phyloP scores from a whole-genome alignment of 2,113 vertebrate genomes.

The Pseudorectes ferrugineus region DNA sequence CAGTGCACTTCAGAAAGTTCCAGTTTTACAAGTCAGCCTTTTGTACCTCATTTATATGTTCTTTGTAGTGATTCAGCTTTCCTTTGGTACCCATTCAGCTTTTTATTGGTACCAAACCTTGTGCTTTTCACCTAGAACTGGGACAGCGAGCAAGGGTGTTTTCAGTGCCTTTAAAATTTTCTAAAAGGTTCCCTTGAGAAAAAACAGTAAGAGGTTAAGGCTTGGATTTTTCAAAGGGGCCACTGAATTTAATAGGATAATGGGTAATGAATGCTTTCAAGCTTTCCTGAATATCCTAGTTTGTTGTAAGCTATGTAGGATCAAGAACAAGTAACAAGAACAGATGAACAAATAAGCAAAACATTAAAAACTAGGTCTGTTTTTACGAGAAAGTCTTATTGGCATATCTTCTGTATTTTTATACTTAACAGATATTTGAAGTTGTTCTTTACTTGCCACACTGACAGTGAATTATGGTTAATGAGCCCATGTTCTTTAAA shows the following conservation, averaged over 20 bases:
- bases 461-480: background rate
- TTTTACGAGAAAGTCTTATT: background rate
- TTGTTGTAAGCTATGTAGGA: background rate
- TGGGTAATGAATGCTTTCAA: background rate
- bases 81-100: background rate
- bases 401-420: background rate
- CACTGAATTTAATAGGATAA: constrained; percentile 13
- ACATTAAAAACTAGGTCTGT: background rate
- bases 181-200: background rate
- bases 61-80: background rate
- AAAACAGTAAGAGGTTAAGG: background rate
- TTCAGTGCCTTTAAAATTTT: background rate
- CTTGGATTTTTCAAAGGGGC: background rate
- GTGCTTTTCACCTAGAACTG: background rate
- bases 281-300: background rate
- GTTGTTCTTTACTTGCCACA: background rate
- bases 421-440: background rate
- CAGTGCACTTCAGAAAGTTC: background rate
- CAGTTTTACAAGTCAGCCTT: background rate
- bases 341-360: background rate
- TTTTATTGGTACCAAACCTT: background rate
- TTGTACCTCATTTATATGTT: background rate
- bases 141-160: background rate
- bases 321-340: background rate
- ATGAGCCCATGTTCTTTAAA: background rate